Base-by-base conservation (phyloP, 2,113 vertebrate species). In the Ceyx margarethae region DNA sequence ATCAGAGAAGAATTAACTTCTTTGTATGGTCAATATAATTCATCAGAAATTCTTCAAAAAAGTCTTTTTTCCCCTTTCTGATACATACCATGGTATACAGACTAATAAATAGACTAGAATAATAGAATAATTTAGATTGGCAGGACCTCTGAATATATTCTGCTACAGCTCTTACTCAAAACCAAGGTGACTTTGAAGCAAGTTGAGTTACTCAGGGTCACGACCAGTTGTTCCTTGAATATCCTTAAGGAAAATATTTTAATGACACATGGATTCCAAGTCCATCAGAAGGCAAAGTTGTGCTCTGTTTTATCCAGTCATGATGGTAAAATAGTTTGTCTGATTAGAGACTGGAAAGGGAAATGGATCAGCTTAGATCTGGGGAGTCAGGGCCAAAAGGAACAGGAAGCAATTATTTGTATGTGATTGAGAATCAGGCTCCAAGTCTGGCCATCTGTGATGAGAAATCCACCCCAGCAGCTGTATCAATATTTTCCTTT, bases 191-290 rank as follows among this genome's bases (percentile, higher is more conserved):
- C 50, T 19, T 25, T 14, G 54, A 42, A 54, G 31, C 7, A 6
- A 35, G 50, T 25, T 46, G 29, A 33, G 29, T 43, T 54, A n/a
- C 25, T 46, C 9, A 8, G 8, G 16, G 5, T n/a, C 26, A 17
- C 33, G 33, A 42, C 13, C 15, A 28, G n/a, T 4, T 12, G 9
- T 37, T 46, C 43, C 22, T 56, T 46, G 18, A 74, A 43, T 29
- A 54, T 35, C 45, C 45, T 51, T 8, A 15, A 69, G 33, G 40
- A 82, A 57, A 69, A 23, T 7, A 5, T n/a, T 65, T 33, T 35
- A 64, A 72, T 4, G 9, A 42, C 42, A 7, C 12, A 9, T 0
- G 1, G 15, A 16, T 37, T n/a, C 22, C 21, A 37, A 33, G 9
- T 40, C 15, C 13, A 19, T 11, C 60, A 53, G 65, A 42, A 81